Conservation (phyloP, 2,797 vertebrate genomes). For the Siniperca undulata region DNA sequence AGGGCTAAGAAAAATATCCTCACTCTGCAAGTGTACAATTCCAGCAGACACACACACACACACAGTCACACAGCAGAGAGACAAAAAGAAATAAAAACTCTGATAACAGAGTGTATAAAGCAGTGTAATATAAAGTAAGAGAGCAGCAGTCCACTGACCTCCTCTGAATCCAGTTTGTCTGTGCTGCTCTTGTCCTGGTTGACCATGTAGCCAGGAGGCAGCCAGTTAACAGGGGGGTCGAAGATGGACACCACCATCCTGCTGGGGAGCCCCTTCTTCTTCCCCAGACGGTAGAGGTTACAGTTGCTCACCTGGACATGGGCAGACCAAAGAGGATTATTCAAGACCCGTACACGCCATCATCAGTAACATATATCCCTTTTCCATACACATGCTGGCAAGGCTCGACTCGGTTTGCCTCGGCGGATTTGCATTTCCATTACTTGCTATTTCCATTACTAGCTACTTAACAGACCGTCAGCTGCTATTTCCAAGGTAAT, state of each 20-base stretch:
- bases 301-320: slow-evolving; percentile 96
- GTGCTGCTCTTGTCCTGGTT: slow-evolving; percentile 95
- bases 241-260: slow-evolving; percentile 99
- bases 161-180: slow-evolving; percentile 94
- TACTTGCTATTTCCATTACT: too few species aligned
- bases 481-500: too few species aligned
- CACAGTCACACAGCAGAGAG: neutral
- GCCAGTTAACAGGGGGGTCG: slow-evolving; percentile 98
- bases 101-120: neutral
- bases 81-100: neutral
- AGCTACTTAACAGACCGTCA: too few species aligned
- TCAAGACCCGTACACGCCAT: accelerated
- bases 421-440: too few species aligned
- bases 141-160: slow-evolving; percentile 84
- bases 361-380: neutral
- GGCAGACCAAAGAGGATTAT: neutral
- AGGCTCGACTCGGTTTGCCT: too few species aligned
- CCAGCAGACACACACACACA: neutral
- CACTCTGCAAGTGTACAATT: neutral
- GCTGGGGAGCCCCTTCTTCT: slow-evolving; percentile 98
- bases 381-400: too few species aligned
- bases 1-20: neutral
- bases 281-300: slow-evolving; percentile 98
- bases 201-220: slow-evolving; percentile 97
- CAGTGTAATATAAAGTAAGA: neutral